Base-by-base conservation (phyloP, 2,797 vertebrate genomes). In the Prionace glauca region DNA sequence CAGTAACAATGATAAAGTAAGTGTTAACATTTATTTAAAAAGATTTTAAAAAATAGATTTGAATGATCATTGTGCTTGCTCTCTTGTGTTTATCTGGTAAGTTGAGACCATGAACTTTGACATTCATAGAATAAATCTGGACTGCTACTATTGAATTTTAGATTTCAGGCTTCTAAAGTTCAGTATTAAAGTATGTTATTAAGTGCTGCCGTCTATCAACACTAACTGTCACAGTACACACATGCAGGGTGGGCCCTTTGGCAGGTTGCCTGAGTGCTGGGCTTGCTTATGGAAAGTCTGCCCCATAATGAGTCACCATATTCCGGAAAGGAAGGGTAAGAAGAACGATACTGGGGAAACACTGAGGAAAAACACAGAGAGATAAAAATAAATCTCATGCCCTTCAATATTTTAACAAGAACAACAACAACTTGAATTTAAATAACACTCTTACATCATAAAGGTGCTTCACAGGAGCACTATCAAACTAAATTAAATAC, bases 281-380 rank as follows among this genome's bases (percentile, higher is more conserved):
- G 18, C 20, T 8, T 92, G 62, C 65, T 92, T 92, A 67, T 92
- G 62, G 90, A 92, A 92, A 69, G n/a, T 69, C 90, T 69, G 62
- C 62, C 90, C 90, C 88, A 67, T 91, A 41, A 41, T 92, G 62
- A 92, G n/a, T 92, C 90, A 92, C 18, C 9, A 65, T 41, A 24
- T 92, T 67, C 90, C 67, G 65, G 79, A 92, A 92, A 92, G 90
- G 62, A 92, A 92, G 60, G 90, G 8, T 36, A 92, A 67, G 18
- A 62, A 65, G n/a, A 67, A 67, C n/a, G 62, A 92, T 41, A 92
- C 20, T 90, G 29, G 56, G 60, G 56, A 90, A 90, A 88, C 86
- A 88, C 45, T 62, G 56, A 67, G 32, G 8, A 41, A 12, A 67
- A 69, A 92, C 65, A 91, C 50, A 88, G 3, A 36, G 29, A 69